phyloP scores from a whole-genome alignment of 2,797 vertebrate species.

The Rhabdophis nuchalis region DNA sequence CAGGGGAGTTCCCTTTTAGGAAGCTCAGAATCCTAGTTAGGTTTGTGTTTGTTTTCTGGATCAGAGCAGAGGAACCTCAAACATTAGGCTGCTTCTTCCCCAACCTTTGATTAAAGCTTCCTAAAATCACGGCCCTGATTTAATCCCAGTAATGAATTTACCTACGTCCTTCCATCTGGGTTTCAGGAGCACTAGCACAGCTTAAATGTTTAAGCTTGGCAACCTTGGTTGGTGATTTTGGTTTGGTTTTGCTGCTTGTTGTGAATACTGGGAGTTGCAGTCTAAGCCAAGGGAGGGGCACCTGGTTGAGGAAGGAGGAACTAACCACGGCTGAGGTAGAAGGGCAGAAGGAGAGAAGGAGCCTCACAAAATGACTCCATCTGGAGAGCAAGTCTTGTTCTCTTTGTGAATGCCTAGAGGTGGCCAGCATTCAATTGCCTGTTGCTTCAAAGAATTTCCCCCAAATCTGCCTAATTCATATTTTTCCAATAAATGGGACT shows the following conservation, averaged over 20 bases:
- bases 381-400: neutral
- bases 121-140: neutral
- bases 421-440: neutral
- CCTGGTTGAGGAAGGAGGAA: neutral
- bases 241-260: neutral
- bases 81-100: neutral
- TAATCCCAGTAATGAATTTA: neutral
- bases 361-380: neutral
- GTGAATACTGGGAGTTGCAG: neutral
- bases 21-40: neutral
- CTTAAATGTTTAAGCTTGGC: neutral
- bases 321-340: neutral
- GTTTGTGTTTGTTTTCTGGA: neutral
- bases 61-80: neutral
- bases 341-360: neutral
- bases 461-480: neutral
- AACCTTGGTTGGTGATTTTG: neutral
- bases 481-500: neutral
- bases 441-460: neutral
- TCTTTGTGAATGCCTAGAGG: neutral
- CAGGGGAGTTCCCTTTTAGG: neutral
- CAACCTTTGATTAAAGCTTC: neutral
- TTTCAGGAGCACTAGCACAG: neutral
- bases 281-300: neutral
- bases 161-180: neutral